These are phyloP conservation scores for Erpobdella octoculata DNA, from an alignment of 2,888 invertebrate species.

Conservation along the genomic window DNA sequence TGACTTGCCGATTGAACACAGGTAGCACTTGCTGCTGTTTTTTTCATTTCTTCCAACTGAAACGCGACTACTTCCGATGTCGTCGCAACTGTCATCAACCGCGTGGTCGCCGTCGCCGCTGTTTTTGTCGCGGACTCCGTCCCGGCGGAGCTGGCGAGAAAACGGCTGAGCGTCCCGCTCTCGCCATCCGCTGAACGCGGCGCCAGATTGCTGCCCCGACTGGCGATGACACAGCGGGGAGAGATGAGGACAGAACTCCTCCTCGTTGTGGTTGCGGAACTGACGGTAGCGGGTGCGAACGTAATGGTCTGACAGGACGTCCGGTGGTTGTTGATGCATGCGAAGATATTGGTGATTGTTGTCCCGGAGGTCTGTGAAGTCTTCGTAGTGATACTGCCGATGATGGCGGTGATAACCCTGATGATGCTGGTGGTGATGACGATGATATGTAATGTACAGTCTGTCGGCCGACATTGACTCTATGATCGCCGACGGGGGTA, in stretches of 20 bases:
- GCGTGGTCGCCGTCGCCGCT: neutral
- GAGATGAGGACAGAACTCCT: too few relatives aligned
- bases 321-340: slow-evolving; percentile 3
- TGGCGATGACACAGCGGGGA: too few relatives aligned
- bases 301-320: neutral
- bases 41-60: too few relatives aligned
- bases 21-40: too few relatives aligned
- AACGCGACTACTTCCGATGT: neutral
- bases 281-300: neutral
- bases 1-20: neutral
- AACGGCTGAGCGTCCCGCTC: too few relatives aligned
- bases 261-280: neutral
- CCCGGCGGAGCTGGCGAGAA: neutral
- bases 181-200: too few relatives aligned
- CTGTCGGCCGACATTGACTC: slow-evolving; percentile 27
- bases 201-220: too few relatives aligned
- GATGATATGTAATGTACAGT: neutral
- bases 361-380: neutral
- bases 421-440: too few relatives aligned
- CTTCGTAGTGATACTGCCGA: neutral
- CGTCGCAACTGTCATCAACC: neutral
- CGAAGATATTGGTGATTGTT: neutral
- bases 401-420: too few relatives aligned
- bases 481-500: slow-evolving; percentile 19
- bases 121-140: neutral